These are phyloP conservation scores for Leptarthrus brevirostris DNA, from an alignment of 2,888 invertebrate genomes.

Conservation along the genomic window DNA sequence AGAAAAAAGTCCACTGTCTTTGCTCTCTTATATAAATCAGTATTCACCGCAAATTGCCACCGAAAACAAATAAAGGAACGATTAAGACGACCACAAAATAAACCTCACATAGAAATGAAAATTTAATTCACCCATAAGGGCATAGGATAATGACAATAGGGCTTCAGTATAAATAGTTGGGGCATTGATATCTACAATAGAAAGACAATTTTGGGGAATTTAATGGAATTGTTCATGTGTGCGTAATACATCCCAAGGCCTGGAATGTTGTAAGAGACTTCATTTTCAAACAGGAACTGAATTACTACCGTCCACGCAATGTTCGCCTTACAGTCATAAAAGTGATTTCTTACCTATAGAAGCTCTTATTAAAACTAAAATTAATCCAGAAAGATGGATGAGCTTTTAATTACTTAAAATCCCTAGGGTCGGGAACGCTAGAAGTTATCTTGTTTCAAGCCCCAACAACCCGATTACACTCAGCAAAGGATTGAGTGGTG, in stretches of 20 bases:
- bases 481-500: slow-evolving; percentile 11
- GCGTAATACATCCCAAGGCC: background rate
- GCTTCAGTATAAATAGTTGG: background rate
- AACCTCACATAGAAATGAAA: slow-evolving; percentile 39
- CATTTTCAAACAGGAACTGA: background rate
- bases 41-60: slow-evolving; percentile 25
- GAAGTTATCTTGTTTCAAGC: background rate
- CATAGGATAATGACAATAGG: background rate
- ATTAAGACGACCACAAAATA: slow-evolving; percentile 39
- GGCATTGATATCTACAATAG: slow-evolving; percentile 1
- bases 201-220: background rate
- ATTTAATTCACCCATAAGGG: slow-evolving; percentile 30
- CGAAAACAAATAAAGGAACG: slow-evolving; percentile 40
- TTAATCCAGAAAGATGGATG: slow-evolving; percentile 8
- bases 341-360: slow-evolving; percentile 25
- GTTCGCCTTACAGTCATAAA: background rate
- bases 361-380: slow-evolving; percentile 16
- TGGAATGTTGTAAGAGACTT: background rate
- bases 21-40: background rate
- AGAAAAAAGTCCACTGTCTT: slow-evolving; percentile 39
- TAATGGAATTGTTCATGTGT: background rate
- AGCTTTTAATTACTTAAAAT: slow-evolving; percentile 34
- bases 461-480: slow-evolving; percentile 12
- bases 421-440: background rate
- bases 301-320: no score